Evolutionary conservation across 1,140 invertebrate species (phyloP), one percentile per base, ranked within the genome.

Genomic region (Stegodyphus mimosarum): DNA sequence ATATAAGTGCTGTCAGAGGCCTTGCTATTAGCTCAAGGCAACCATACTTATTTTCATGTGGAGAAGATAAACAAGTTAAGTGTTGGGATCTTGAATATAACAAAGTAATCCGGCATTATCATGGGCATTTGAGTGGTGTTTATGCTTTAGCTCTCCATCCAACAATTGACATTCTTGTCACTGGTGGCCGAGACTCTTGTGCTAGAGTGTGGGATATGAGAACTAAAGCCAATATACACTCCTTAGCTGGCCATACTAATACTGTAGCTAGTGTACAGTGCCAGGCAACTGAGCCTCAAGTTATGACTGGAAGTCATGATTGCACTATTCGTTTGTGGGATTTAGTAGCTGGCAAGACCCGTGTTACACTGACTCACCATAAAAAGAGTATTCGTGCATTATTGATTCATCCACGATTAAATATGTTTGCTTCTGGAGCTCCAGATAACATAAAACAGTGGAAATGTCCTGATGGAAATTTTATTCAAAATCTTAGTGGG

Each of bases 71-170:
- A 89, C 97, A 99, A 92, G 98, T 99, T 0, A 99, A 99, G 92
- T 99, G 98, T 90, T 99, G 98, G 98, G 98, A 99, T 92, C 92
- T 99, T 11, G 98, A 99, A 91, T 98, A 99, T 87, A 99, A 99
- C 90, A 99, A 99, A 93, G 97, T 95, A 89, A 98, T 99, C 87
- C 92, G 99, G 10, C 98, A 99, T 91, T 99, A 99, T 91, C 99
- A 99, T 92, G 99, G 98, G 0, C 98, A 99, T 92, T 92, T 99
- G 69, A 99, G 97, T 88, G 98, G 98, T 0, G 96, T 99, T 48
- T 99, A 99, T 92, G 94, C 95, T 0, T 91, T 99, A 87, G 94
- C 96, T 13, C 91, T 99, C 18, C 99, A 99, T 92, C 98, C 99
- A 7, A 96, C 94, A 6, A 95, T 99, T 81, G 98, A 99, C 92